These are phyloP conservation scores for Xylocampa areola DNA, from an alignment of 2,888 invertebrate genomes.

Conservation along the genomic window DNA sequence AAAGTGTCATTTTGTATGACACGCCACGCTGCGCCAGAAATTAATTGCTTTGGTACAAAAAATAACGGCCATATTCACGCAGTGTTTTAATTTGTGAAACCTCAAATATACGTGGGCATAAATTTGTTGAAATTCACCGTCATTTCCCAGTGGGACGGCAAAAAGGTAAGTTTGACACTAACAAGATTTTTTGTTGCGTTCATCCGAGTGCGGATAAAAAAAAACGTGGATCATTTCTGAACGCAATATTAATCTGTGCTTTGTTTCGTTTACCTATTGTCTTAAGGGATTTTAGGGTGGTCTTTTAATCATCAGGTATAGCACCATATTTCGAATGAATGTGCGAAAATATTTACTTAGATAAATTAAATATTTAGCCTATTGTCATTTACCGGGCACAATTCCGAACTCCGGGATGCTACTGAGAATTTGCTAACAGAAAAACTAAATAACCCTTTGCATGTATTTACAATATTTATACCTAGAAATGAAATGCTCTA, in stretches of 20 bases:
- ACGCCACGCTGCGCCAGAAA: slow-evolving; percentile 29
- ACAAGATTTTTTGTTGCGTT: slow-evolving; percentile 46
- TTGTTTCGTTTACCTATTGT: slow-evolving; percentile 15
- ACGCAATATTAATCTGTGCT: slow-evolving; percentile 36
- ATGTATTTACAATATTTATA: no score
- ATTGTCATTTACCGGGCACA: no score
- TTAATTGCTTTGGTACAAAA: slow-evolving; percentile 32
- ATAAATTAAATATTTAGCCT: no score
- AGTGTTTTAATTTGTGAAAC: slow-evolving; percentile 55
- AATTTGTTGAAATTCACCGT: slow-evolving; percentile 48
- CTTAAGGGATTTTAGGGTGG: no score
- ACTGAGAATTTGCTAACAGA: no score
- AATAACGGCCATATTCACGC: slow-evolving; percentile 22
- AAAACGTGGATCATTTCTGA: slow-evolving; percentile 23
- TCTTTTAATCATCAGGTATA: no score
- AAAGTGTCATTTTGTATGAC: slow-evolving; percentile 10
- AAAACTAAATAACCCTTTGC: no score
- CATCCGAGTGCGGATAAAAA: slow-evolving; percentile 30
- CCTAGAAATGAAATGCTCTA: no score
- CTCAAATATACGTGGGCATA: slow-evolving; percentile 41
- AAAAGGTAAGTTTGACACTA: slow-evolving; percentile 41
- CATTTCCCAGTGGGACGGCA: slow-evolving; percentile 48
- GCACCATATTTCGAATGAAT: no score
- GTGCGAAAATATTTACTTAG: no score
- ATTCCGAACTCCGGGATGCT: no score